These are phyloP conservation scores for Prenolepis imparis DNA, from an alignment of 2,888 invertebrate genomes.

Conservation along the genomic window DNA sequence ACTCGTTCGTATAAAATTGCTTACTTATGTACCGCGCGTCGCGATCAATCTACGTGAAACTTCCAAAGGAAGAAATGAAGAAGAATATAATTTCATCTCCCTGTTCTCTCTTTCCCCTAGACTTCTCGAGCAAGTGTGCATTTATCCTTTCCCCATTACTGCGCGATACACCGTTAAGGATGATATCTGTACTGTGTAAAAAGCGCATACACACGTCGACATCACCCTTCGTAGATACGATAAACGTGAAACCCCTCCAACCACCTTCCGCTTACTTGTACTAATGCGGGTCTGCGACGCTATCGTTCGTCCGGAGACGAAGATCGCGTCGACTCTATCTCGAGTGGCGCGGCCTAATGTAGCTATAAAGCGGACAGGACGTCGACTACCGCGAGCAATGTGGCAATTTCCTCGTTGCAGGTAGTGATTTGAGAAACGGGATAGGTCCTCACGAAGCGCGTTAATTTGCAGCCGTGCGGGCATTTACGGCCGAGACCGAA, in stretches of 20 bases:
- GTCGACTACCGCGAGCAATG: conserved; percentile 48
- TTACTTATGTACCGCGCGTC: conserved; percentile 9
- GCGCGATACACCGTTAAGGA: conserved; percentile 1
- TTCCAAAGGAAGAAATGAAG: background rate
- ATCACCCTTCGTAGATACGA: background rate
- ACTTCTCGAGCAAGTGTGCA: background rate
- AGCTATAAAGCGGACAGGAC: conserved; percentile 45
- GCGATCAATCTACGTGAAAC: conserved; percentile 8
- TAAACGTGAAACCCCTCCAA: background rate
- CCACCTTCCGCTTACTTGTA: background rate
- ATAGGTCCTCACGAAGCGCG: conserved; percentile 35
- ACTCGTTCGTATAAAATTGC: background rate
- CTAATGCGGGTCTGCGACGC: conserved; percentile 23
- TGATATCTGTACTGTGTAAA: background rate
- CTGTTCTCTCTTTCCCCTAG: background rate
- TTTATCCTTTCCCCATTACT: conserved; percentile 6
- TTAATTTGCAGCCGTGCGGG: conserved; percentile 36
- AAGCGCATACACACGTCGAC: background rate
- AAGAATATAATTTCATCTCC: background rate
- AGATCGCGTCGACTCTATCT: conserved; percentile 2
- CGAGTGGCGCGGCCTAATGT: conserved; percentile 25
- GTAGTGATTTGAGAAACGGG: conserved; percentile 56
- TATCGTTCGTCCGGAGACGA: conserved; percentile 10
- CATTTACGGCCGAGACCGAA: conserved; percentile 22
- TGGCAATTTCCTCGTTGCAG: conserved; percentile 57